A percentile compares a stretch with the other conserved stretches of the same genome.
These are phyloP conservation scores for Amiota minor DNA, from an alignment of 2,888 invertebrate species.

Conservation along the genomic window DNA sequence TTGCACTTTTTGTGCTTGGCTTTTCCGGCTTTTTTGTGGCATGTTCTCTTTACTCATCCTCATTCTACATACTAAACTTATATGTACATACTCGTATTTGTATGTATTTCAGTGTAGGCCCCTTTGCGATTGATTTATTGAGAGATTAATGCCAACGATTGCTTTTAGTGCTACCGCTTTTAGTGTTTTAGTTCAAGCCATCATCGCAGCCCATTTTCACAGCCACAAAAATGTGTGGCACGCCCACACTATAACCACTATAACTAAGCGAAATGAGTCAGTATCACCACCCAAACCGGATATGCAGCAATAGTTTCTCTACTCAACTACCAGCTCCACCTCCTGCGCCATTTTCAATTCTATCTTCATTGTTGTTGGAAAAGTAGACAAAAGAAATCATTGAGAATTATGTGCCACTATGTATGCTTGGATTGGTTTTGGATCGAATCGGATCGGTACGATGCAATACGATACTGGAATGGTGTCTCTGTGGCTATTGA, in stretches of 20 bases:
- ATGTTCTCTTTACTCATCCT: neutral
- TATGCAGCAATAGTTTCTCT: neutral
- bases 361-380: constrained; percentile 21
- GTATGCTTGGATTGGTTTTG: neutral
- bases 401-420: constrained; percentile 26
- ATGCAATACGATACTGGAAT: neutral
- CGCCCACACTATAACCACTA: neutral
- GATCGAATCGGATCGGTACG: neutral
- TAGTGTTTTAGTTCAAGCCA: constrained; percentile 13
- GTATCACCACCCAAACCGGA: neutral
- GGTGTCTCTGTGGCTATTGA: constrained; percentile 7
- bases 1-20: constrained; percentile 20
- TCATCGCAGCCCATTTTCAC: constrained; percentile 1
- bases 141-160: constrained; percentile 44
- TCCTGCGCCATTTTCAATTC: neutral
- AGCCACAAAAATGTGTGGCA: neutral
- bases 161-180: constrained; percentile 23
- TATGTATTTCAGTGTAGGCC: constrained; percentile 26
- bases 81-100: no score
- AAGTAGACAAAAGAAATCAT: constrained; percentile 26
- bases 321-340: neutral
- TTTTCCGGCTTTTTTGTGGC: constrained; percentile 18
- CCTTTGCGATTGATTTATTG: constrained; percentile 41
- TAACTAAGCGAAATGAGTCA: neutral
- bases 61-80: no score